Conservation (phyloP, 1,140 invertebrate genomes). For the Drosophila tropicalis region DNA sequence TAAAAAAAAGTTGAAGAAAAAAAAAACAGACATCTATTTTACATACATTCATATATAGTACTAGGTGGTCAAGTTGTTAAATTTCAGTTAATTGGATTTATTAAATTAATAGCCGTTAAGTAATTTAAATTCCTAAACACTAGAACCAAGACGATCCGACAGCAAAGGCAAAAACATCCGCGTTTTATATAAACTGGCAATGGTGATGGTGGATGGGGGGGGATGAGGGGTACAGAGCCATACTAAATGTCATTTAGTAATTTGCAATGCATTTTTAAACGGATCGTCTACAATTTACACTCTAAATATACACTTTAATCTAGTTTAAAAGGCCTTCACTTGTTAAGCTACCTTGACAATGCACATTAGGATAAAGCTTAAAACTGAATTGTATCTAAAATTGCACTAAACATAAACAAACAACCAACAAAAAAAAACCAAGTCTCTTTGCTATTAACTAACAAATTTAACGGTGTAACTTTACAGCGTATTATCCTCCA, state of each 20-base stretch:
- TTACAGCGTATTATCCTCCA: slow-evolving; percentile 9
- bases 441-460: slow-evolving; percentile 53
- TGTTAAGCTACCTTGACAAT: slow-evolving; percentile 6
- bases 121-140: slow-evolving; percentile 10
- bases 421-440: slow-evolving; percentile 51
- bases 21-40: background rate
- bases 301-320: background rate
- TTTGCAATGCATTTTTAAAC: slow-evolving; percentile 16
- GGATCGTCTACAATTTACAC: background rate
- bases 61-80: slow-evolving; percentile 48
- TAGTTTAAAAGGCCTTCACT: slow-evolving; percentile 9
- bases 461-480: slow-evolving; percentile 36
- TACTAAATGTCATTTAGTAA: slow-evolving; percentile 21
- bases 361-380: slow-evolving; percentile 15
- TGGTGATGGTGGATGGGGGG: background rate
- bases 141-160: slow-evolving; percentile 23
- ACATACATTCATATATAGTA: background rate
- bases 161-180: slow-evolving; percentile 30
- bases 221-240: background rate
- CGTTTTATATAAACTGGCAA: slow-evolving; percentile 15
- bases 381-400: slow-evolving; percentile 39
- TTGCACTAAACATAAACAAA: slow-evolving; percentile 55
- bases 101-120: slow-evolving; percentile 9
- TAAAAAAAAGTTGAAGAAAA: slow-evolving; percentile 31
- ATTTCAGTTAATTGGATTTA: slow-evolving; percentile 8